Percentiles rank a stretch among this genome's conserved stretches.
phyloP scores from a whole-genome alignment of 2,888 invertebrate genomes.

The Pyrrhosoma nymphula region DNA sequence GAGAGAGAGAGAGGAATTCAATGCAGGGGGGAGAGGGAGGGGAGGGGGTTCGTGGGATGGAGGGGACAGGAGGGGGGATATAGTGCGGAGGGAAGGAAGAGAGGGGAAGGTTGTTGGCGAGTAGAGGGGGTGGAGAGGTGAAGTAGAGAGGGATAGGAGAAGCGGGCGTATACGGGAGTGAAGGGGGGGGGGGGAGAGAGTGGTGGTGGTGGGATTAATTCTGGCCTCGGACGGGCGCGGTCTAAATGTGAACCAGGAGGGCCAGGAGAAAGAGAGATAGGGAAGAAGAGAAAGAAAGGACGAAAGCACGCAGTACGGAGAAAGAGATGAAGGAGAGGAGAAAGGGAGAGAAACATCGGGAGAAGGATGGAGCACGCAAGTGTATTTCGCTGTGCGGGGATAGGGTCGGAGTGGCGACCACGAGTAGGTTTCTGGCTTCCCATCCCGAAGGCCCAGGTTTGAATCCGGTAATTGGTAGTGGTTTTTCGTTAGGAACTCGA shows the following conservation, averaged over 20 bases:
- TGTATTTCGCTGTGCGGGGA: background rate
- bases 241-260: background rate
- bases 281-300: background rate
- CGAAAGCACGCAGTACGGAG: background rate
- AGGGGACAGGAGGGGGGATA: background rate
- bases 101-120: background rate
- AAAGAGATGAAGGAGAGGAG: background rate
- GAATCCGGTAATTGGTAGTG: background rate
- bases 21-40: background rate
- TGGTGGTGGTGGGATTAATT: background rate
- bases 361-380: background rate
- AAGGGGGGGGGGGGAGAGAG: too few relatives aligned
- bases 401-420: background rate
- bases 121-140: too few relatives aligned
- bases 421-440: too few relatives aligned
- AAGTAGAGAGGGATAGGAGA: too few relatives aligned
- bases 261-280: background rate
- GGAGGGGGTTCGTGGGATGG: background rate
- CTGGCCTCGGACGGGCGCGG: background rate
- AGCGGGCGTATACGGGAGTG: too few relatives aligned
- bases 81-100: too few relatives aligned
- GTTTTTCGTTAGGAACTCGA: too few relatives aligned
- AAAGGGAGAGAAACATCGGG: background rate
- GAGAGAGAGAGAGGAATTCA: background rate
- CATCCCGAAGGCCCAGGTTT: too few relatives aligned